Evolutionary conservation across 2,113 vertebrate genomes (phyloP).

Genomic region (Scytalopus superciliaris): DNA sequence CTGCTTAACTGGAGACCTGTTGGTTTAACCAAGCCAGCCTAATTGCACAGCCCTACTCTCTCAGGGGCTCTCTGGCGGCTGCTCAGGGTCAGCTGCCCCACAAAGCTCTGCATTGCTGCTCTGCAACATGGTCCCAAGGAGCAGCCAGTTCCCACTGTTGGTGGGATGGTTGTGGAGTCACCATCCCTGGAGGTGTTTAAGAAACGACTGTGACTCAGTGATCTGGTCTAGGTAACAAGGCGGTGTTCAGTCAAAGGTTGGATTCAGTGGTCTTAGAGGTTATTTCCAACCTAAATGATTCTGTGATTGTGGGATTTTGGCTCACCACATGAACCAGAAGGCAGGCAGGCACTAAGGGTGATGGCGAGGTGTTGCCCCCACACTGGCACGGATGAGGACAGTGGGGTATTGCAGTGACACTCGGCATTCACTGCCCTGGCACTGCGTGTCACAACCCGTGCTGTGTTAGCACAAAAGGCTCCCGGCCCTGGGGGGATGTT

Average conservation of each 20-base stretch:
- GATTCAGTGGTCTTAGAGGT: background rate
- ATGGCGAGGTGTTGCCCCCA: background rate
- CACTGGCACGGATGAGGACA: background rate
- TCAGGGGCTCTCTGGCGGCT: background rate
- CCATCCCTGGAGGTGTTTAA: background rate
- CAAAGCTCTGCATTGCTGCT: accelerated
- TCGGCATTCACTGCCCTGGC: background rate
- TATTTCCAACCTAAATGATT: background rate
- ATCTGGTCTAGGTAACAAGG: background rate
- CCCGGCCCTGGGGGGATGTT: background rate
- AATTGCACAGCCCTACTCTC: background rate
- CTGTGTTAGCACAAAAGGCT: accelerated
- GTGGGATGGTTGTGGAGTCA: background rate
- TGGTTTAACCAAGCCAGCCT: background rate
- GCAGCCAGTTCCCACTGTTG: accelerated
- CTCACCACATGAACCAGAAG: background rate
- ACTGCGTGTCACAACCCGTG: background rate
- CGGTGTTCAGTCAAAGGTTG: background rate
- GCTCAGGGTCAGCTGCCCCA: background rate
- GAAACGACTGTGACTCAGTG: background rate
- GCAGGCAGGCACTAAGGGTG: background rate
- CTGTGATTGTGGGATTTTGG: background rate
- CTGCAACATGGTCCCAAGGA: accelerated
- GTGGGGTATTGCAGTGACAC: background rate
- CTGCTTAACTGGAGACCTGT: background rate